phyloP scores from a whole-genome alignment of 2,888 invertebrate species.

The Cryptus viduatorius region DNA sequence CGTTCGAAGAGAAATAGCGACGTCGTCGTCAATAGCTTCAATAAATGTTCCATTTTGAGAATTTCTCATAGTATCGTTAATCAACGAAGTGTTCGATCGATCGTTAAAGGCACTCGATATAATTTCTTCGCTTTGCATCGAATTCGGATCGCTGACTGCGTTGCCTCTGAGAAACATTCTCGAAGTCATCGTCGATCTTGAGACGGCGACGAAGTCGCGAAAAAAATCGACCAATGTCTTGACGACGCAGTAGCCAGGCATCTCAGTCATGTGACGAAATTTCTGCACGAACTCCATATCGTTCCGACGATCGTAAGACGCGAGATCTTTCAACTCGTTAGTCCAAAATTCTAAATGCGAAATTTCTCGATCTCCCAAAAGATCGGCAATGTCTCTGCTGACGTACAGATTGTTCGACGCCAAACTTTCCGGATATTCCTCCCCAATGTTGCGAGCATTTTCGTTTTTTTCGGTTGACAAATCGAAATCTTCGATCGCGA shows the following conservation, averaged over 20 bases:
- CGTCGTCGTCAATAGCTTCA: conserved; percentile 18
- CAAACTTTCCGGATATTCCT: conserved; percentile 4
- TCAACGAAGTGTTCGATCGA: conserved; percentile 1
- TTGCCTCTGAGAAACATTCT: conserved; percentile 15
- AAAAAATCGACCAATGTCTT: conserved; percentile 60
- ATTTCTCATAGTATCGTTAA: neutral
- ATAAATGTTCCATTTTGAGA: neutral
- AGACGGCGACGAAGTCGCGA: conserved; percentile 48
- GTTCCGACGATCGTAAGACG: conserved; percentile 29
- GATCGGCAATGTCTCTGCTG: conserved; percentile 29
- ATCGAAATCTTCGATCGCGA: neutral
- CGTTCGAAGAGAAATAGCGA: neutral
- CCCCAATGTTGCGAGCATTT: neutral
- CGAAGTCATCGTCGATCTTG: conserved; percentile 61
- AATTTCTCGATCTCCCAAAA: conserved; percentile 54
- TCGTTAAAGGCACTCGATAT: conserved; percentile 14
- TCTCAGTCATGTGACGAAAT: conserved; percentile 45
- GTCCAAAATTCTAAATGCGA: conserved; percentile 57
- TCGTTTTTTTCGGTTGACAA: neutral
- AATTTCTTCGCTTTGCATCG: conserved; percentile 21
- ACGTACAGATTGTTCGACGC: neutral
- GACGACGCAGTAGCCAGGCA: conserved; percentile 60
- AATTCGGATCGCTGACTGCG: conserved; percentile 9
- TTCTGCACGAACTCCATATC: conserved; percentile 17
- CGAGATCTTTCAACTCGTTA: conserved; percentile 52